Evolutionary conservation across 2,888 invertebrate genomes (phyloP).

Genomic region (Nomada lathburiana): DNA sequence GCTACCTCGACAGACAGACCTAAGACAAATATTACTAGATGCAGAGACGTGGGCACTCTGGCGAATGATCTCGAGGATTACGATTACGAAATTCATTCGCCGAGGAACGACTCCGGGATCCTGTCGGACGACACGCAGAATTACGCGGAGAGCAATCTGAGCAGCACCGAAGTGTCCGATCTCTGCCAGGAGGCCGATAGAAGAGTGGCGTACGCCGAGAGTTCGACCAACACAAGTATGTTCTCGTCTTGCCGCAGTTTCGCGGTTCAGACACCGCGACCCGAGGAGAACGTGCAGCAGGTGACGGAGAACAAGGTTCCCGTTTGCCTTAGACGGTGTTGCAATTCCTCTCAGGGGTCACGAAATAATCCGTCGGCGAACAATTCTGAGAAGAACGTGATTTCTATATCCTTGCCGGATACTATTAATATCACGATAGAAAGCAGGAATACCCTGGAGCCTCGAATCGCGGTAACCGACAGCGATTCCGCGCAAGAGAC

Average conservation of each 20-base stretch:
- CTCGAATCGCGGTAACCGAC: conserved; percentile 73
- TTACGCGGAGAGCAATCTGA: conserved; percentile 72
- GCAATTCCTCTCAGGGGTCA: conserved; percentile 19
- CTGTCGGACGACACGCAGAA: conserved; percentile 76
- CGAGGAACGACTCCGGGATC: conserved; percentile 76
- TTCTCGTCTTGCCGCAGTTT: conserved; percentile 54
- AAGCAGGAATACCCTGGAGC: conserved; percentile 74
- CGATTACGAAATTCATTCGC: conserved; percentile 66
- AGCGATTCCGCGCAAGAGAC: conserved; percentile 32
- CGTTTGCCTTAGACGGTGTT: conserved; percentile 36
- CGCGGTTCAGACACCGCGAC: conserved; percentile 64
- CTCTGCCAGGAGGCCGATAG: conserved; percentile 52
- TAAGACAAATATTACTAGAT: conserved; percentile 61
- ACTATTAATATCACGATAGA: conserved; percentile 79
- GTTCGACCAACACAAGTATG: conserved; percentile 73
- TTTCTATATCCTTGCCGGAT: conserved; percentile 79
- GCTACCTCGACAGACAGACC: conserved; percentile 77
- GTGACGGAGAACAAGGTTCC: conserved; percentile 11
- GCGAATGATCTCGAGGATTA: conserved; percentile 74
- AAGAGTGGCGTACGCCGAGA: conserved; percentile 63
- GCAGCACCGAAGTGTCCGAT: conserved; percentile 66
- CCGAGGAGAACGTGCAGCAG: conserved; percentile 17
- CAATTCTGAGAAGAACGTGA: conserved; percentile 73
- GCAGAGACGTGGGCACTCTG: conserved; percentile 75
- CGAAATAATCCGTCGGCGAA: neutral